A percentile compares a stretch with the other conserved stretches of the same genome.
These are phyloP conservation scores for Drosophila lacertosa DNA, from an alignment of 1,140 invertebrate genomes.

Conservation along the genomic window DNA sequence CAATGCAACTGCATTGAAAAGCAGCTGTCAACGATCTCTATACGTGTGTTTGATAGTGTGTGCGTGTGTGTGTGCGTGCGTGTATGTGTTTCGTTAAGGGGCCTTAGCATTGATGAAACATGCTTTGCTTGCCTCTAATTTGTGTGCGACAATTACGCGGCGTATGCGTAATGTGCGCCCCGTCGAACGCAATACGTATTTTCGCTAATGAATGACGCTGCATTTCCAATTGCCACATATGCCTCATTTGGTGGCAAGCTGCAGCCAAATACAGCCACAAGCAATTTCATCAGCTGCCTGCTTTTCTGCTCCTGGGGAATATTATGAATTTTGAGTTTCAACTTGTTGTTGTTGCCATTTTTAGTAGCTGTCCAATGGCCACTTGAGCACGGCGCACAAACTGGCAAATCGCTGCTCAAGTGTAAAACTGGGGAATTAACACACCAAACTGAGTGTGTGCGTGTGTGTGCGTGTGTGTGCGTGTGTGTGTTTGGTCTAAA, in stretches of 20 bases:
- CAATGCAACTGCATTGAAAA: conserved; percentile 4
- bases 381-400: conserved; percentile 65
- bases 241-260: conserved; percentile 4
- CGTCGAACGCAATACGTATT: conserved; percentile 16
- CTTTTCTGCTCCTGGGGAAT: background rate
- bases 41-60: background rate
- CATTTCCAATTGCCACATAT: background rate
- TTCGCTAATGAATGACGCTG: conserved; percentile 29
- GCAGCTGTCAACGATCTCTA: conserved; percentile 16
- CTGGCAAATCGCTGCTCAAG: conserved; percentile 19
- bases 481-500: conserved; percentile 5
- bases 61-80: background rate
- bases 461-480: background rate
- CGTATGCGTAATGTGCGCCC: conserved; percentile 31
- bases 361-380: conserved; percentile 26
- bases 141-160: conserved; percentile 53
- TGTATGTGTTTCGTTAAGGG: no score
- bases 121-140: conserved; percentile 37
- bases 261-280: background rate
- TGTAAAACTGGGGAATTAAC: conserved; percentile 24
- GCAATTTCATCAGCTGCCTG: conserved; percentile 5
- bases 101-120: conserved; percentile 22
- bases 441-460: background rate
- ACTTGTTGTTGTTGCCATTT: conserved; percentile 3
- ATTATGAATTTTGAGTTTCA: conserved; percentile 26